Base-by-base conservation (phyloP, 2,888 invertebrate species). In the Callinectes sapidus region DNA sequence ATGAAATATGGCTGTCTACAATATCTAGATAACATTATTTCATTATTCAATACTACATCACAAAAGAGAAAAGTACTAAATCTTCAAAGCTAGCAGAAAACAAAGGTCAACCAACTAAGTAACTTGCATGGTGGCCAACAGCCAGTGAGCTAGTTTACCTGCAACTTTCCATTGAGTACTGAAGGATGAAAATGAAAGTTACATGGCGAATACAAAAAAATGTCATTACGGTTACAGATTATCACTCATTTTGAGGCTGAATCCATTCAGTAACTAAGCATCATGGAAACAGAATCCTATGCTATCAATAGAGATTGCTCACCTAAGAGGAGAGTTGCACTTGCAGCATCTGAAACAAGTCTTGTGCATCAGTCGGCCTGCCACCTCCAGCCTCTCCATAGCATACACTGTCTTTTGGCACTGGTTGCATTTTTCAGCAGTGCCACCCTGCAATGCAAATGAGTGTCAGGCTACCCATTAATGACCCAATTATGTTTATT, bases 331-430 rank as follows among this genome's bases (percentile, higher is more conserved):
- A 94, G 97, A 96, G 95, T 97, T 97, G 96, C 97, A 97, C 95
- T 97, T 97, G 95, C 97, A 96, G 95, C 97, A 97, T 95, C 97
- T 97, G 96, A 97, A 97, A 95, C 97, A 97, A 95, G 96, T 97
- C 95, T 97, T 97, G 96, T 97, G 97, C 96, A 97, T 97, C 95
- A 97, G 96, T 95, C 97, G 97, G 94, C 97, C 97, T 95, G 97
- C 97, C 89, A 97, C 97, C 95, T 97, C 97, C 94, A 97, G 96
- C 96, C 97, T 97, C 96, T 97, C 97, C 96, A 97, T 96, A 5
- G 97, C 97, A 95, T 97, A 97, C 85, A 97, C 97, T 94, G 97
- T 97, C 95, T 97, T 97, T 95, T 96, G 96, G 95, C 97, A 97
- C 95, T 97, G 96, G 94, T 97, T 96, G 95, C 97, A 97, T 92